These are phyloP conservation scores for Cladorhizidae sp. DNA, from an alignment of 37 sponge, comb jelly and placozoan genomes.

Conservation along the genomic window DNA sequence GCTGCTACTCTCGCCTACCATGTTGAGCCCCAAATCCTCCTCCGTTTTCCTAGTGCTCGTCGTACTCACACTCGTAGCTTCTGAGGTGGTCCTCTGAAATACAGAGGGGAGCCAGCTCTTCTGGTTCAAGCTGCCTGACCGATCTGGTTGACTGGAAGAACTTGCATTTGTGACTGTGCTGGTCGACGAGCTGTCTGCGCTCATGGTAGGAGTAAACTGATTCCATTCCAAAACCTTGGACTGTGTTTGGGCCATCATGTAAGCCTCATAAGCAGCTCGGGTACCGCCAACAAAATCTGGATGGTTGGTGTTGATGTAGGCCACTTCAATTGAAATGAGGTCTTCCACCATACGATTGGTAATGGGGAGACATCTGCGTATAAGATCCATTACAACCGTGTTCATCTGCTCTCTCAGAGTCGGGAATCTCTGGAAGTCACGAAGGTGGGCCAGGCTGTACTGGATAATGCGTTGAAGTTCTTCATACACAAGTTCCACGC, in stretches of 20 bases:
- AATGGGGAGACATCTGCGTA: conserved; percentile 79
- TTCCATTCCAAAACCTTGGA: background rate
- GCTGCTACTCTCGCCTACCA: background rate
- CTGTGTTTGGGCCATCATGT: conserved; percentile 61
- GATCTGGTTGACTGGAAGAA: background rate
- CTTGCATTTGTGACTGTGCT: background rate
- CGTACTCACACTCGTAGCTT: background rate
- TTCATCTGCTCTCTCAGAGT: conserved; percentile 78
- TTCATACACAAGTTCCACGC: conserved; percentile 96
- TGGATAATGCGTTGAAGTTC: conserved; percentile 95
- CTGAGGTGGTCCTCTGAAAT: background rate
- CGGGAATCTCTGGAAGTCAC: conserved; percentile 92
- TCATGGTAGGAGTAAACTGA: background rate
- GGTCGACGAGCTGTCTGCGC: background rate
- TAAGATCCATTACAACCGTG: conserved; percentile 75
- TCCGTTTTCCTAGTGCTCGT: background rate
- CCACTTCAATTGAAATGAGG: conserved; percentile 91
- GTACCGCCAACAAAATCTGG: conserved; percentile 96
- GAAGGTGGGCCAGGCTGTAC: conserved; percentile 64
- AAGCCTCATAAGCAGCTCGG: conserved; percentile 77
- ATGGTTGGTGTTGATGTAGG: conserved; percentile 99
- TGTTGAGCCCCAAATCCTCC: background rate
- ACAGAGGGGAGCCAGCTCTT: conserved; percentile 4
- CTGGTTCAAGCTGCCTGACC: background rate
- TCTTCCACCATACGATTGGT: conserved; percentile 97